These are phyloP conservation scores for Axis porcinus DNA, from an alignment of 2,113 vertebrate genomes.

Conservation along the genomic window DNA sequence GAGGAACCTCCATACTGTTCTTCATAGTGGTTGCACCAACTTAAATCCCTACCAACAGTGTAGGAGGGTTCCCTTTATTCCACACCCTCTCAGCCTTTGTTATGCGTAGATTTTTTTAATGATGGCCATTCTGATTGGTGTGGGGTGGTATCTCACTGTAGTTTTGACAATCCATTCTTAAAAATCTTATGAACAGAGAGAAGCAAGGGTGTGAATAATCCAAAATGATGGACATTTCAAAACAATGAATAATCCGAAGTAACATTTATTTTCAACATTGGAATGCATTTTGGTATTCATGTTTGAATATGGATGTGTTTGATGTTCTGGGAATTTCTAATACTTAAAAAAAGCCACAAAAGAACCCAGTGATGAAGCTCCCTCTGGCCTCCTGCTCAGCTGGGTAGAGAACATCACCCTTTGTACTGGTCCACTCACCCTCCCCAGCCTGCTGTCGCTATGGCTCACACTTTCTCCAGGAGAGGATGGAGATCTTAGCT, in stretches of 20 bases:
- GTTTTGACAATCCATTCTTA: neutral
- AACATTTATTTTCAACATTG: slow-evolving; percentile 12
- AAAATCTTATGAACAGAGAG: slow-evolving; percentile 31
- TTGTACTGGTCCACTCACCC: neutral
- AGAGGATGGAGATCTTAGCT: neutral
- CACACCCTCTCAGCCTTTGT: neutral
- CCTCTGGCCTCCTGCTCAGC: neutral
- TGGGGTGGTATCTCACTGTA: neutral
- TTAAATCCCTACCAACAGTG: neutral
- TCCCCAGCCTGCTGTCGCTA: neutral
- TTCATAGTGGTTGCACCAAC: neutral
- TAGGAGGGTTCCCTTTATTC: neutral
- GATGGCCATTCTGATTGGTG: neutral
- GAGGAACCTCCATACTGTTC: neutral
- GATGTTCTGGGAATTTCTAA: slow-evolving; percentile 47
- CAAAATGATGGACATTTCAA: neutral
- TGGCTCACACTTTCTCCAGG: slow-evolving; percentile 7
- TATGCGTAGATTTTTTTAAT: neutral
- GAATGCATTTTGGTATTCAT: slow-evolving; percentile 1
- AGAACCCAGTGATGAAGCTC: neutral
- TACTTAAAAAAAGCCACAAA: neutral
- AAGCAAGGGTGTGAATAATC: slow-evolving; percentile 10
- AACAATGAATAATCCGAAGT: neutral
- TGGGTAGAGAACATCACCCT: neutral
- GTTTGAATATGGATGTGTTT: slow-evolving; percentile 16